These are phyloP conservation scores for Chrysolophus pictus DNA, from an alignment of 2,797 vertebrate genomes.

Conservation along the genomic window DNA sequence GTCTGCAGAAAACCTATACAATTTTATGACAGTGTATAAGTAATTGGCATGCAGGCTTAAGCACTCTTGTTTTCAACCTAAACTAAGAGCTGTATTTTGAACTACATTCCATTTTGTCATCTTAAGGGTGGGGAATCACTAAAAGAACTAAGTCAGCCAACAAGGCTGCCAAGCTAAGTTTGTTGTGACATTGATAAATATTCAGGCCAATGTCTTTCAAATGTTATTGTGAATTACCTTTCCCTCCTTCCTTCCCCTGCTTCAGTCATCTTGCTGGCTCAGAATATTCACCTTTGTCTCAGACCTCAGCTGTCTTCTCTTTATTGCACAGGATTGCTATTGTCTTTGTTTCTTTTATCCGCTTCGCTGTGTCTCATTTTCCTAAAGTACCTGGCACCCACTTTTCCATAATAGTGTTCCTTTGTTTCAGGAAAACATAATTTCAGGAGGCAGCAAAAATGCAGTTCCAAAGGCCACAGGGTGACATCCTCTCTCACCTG, in stretches of 20 bases:
- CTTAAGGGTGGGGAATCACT: constrained; percentile 69
- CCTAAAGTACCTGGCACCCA: constrained; percentile 83
- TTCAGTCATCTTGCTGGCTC: constrained; percentile 83
- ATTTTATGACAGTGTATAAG: not conserved
- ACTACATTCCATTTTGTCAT: constrained; percentile 73
- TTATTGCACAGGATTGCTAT: constrained; percentile 74
- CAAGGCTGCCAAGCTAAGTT: constrained; percentile 72
- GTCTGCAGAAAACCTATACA: not conserved
- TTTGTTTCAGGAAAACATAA: constrained; percentile 83
- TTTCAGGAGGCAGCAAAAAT: constrained; percentile 81
- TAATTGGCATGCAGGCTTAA: not conserved
- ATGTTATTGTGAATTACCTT: constrained; percentile 80
- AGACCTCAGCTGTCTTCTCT: constrained; percentile 77
- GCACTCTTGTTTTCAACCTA: not conserved
- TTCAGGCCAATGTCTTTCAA: constrained; percentile 80
- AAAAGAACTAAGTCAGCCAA: constrained; percentile 72
- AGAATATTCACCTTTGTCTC: constrained; percentile 79
- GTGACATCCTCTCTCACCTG: constrained; percentile 84
- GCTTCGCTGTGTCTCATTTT: constrained; percentile 80
- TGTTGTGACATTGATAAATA: constrained; percentile 73
- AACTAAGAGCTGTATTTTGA: constrained; percentile 35
- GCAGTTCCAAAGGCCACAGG: constrained; percentile 79
- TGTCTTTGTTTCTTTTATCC: constrained; percentile 83
- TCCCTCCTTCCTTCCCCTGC: constrained; percentile 83
- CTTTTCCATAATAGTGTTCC: constrained; percentile 81